A percentile compares a stretch with the other conserved stretches of the same genome.
Conservation (phyloP, 2,888 invertebrate species). For the Hirtodrosophila histrioides region DNA sequence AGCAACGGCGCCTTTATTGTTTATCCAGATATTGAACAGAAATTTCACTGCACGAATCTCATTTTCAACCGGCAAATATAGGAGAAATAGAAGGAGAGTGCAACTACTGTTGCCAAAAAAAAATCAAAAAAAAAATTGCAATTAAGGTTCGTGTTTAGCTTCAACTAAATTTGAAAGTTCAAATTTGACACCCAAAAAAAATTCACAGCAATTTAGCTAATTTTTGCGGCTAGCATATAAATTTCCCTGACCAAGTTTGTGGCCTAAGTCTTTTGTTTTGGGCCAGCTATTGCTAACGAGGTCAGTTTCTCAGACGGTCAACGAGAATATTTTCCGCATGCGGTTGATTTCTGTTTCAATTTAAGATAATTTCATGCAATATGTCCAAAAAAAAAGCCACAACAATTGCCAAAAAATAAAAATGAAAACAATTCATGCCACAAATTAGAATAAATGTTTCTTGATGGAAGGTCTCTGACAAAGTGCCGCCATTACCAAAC, state of each 20-base stretch:
- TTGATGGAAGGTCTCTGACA: slow-evolving; percentile 66
- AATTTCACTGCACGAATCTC: slow-evolving; percentile 66
- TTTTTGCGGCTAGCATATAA: slow-evolving; percentile 22
- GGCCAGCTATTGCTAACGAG: slow-evolving; percentile 16
- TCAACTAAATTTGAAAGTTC: slow-evolving; percentile 40
- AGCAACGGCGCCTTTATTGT: slow-evolving; percentile 21
- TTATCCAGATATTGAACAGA: slow-evolving; percentile 27
- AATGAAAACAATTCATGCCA: slow-evolving; percentile 44
- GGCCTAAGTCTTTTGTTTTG: slow-evolving; percentile 49
- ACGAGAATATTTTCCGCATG: slow-evolving; percentile 43
- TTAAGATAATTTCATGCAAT: too few relatives aligned
- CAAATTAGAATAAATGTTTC: slow-evolving; percentile 74
- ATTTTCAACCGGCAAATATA: slow-evolving; percentile 17
- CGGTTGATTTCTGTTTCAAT: slow-evolving; percentile 25
- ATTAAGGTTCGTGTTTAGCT: slow-evolving; percentile 31
- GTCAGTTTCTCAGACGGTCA: slow-evolving; percentile 23
- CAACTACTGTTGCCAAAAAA: slow-evolving; percentile 5
- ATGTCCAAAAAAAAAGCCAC: not conserved
- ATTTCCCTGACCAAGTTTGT: slow-evolving; percentile 49
- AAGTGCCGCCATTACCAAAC: slow-evolving; percentile 64
- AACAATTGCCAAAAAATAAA: slow-evolving; percentile 22
- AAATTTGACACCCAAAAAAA: slow-evolving; percentile 17
- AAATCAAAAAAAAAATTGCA: slow-evolving; percentile 11
- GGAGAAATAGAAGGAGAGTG: slow-evolving; percentile 9
- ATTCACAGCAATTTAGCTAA: slow-evolving; percentile 18